Conservation (phyloP, 2,113 vertebrate genomes). For the Urocynchramus pylzowi region DNA sequence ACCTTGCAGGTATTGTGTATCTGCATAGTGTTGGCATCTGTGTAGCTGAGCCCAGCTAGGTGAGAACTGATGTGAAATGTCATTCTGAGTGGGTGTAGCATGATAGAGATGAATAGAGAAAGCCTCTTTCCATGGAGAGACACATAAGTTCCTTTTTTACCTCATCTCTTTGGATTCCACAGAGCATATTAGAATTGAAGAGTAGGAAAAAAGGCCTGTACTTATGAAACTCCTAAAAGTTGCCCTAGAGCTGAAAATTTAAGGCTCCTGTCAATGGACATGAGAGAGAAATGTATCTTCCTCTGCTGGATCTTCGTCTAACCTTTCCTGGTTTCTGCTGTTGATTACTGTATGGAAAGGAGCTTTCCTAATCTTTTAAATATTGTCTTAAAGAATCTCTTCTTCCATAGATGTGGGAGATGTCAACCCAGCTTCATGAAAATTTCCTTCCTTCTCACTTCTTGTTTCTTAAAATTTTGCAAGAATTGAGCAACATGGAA, state of each 20-base stretch:
- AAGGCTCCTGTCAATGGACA: neutral
- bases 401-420: neutral
- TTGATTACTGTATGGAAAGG: neutral
- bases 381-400: neutral
- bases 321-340: neutral
- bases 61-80: neutral
- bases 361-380: neutral
- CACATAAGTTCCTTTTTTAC: neutral
- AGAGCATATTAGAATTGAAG: neutral
- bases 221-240: neutral
- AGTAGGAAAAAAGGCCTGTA: neutral
- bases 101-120: neutral
- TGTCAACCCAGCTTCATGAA: neutral
- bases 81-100: neutral
- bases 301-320: neutral
- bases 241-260: neutral
- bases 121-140: neutral
- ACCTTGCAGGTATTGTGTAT: neutral
- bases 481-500: neutral
- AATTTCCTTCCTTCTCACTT: neutral
- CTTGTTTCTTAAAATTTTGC: neutral
- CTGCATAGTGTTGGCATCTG: neutral
- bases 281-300: neutral
- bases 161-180: neutral
- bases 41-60: neutral